Evolutionary conservation across 2,888 invertebrate genomes (phyloP).

Genomic region (Microplitis manilae): DNA sequence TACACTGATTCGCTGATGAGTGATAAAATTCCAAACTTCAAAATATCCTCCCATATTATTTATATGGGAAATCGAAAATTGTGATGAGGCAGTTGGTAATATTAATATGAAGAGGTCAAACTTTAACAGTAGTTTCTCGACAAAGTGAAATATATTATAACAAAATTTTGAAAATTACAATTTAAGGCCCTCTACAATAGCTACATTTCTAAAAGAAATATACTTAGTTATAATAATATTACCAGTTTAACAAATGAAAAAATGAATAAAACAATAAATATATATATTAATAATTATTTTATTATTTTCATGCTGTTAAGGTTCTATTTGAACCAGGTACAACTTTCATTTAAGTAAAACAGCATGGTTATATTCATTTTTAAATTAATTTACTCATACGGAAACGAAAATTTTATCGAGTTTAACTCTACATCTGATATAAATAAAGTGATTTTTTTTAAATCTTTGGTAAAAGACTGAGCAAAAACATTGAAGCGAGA

Average conservation of each 20-base stretch:
- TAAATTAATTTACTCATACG: neutral
- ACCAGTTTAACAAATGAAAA: constrained; percentile 7
- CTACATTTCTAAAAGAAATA: too few relatives aligned
- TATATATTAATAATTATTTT: constrained; percentile 51
- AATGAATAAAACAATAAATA: constrained; percentile 29
- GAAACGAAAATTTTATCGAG: constrained; percentile 14
- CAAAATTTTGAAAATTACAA: too few relatives aligned
- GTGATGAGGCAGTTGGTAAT: too few relatives aligned
- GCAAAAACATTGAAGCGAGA: constrained; percentile 39
- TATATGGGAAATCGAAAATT: too few relatives aligned
- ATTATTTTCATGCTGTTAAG: constrained; percentile 61
- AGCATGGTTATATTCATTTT: neutral
- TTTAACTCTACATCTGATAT: constrained; percentile 53
- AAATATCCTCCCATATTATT: too few relatives aligned
- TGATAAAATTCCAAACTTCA: too few relatives aligned
- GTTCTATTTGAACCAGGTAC: constrained; percentile 64
- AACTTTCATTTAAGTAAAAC: constrained; percentile 47
- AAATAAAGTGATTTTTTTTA: constrained; percentile 54
- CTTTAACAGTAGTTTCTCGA: too few relatives aligned
- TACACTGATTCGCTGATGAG: too few relatives aligned
- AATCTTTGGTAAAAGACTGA: constrained; percentile 64
- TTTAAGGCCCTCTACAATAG: too few relatives aligned
- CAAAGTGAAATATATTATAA: too few relatives aligned
- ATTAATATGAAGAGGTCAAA: too few relatives aligned
- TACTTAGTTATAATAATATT: neutral